Conservation (phyloP, 2,888 invertebrate species). For the Agonopterix heracliana region DNA sequence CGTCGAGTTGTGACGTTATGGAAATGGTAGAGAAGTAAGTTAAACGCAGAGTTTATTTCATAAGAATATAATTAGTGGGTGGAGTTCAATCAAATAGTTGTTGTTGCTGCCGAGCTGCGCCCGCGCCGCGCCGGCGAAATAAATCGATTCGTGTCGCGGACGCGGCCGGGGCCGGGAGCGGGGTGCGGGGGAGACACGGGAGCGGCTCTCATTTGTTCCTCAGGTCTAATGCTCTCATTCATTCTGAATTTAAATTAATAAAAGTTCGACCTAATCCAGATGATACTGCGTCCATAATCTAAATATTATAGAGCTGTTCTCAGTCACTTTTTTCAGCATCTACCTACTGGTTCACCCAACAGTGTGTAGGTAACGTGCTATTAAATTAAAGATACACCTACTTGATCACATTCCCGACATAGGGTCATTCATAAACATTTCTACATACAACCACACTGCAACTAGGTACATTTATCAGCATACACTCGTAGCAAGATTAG, state of each 20-base stretch:
- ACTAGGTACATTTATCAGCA: too few species aligned
- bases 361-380: too few species aligned
- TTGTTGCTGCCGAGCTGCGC: conserved; percentile 30
- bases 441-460: too few species aligned
- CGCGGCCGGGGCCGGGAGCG: conserved; percentile 19
- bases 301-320: too few species aligned
- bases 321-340: too few species aligned
- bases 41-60: conserved; percentile 69
- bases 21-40: conserved; percentile 23
- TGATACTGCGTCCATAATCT: too few species aligned
- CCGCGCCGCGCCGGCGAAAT: conserved; percentile 32
- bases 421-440: too few species aligned
- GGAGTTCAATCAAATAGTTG: conserved; percentile 67
- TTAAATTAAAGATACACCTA: too few species aligned
- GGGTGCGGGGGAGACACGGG: not conserved
- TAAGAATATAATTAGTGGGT: conserved; percentile 76
- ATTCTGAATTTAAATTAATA: not conserved
- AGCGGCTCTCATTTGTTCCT: not conserved
- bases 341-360: too few species aligned
- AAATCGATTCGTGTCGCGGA: conserved; percentile 34
- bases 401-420: too few species aligned
- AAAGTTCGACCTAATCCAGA: too few species aligned
- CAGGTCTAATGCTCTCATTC: not conserved
- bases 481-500: too few species aligned
- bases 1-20: conserved; percentile 18